These are phyloP conservation scores for Hemaris fuciformis DNA, from an alignment of 2,888 invertebrate genomes.

Conservation along the genomic window DNA sequence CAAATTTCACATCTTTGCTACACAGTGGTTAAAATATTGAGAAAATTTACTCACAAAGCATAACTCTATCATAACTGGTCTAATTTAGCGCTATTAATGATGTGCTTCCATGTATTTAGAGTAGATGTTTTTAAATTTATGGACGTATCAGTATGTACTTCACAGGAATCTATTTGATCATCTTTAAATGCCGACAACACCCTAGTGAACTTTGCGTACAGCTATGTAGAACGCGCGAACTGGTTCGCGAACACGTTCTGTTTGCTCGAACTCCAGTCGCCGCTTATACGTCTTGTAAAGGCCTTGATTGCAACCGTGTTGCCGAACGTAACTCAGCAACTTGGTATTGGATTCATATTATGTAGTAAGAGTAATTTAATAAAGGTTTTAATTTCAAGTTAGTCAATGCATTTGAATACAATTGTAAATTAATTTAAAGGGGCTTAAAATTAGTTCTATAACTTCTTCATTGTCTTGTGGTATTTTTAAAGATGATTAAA, in stretches of 20 bases:
- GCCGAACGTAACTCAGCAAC: background rate
- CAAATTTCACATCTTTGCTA: background rate
- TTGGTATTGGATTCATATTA: too few species aligned
- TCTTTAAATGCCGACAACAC: background rate
- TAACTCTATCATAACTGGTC: slow-evolving; percentile 9
- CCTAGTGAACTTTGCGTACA: background rate
- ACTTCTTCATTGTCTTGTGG: background rate
- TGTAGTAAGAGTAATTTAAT: too few species aligned
- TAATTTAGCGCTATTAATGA: slow-evolving; percentile 23
- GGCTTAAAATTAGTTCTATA: background rate
- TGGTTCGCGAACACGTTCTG: background rate
- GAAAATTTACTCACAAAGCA: background rate
- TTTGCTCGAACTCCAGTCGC: background rate
- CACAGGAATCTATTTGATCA: background rate
- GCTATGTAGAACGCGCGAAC: background rate
- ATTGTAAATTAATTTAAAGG: background rate
- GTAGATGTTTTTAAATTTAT: background rate
- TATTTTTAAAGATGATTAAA: background rate
- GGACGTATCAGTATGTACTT: background rate
- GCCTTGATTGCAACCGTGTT: too few species aligned
- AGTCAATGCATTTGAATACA: background rate
- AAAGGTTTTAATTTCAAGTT: background rate
- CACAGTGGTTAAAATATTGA: background rate
- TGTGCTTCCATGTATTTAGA: slow-evolving; percentile 40
- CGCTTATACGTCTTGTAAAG: background rate